Base-by-base conservation (phyloP, 2,797 vertebrate genomes). In the Acanthurus tractus region DNA sequence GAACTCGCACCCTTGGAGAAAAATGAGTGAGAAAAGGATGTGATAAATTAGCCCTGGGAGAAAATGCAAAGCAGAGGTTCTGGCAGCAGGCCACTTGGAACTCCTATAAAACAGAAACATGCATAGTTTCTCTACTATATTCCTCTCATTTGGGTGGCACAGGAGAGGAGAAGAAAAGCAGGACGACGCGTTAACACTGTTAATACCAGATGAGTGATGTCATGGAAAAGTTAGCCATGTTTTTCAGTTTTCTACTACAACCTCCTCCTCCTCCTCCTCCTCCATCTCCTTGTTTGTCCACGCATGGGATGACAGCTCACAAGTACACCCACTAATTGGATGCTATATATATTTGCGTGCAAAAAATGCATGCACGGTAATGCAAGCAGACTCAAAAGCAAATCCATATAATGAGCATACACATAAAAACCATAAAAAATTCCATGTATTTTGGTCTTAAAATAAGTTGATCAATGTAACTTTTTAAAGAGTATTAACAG, bases 201-300 rank as follows among this genome's bases (percentile, higher is more conserved):
- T 90, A 89, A 93, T 90, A 76, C 90, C 89, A 88, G 74, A 85
- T 74, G 77, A 89, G 70, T 91, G 85, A 94, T 92, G 89, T 94
- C 89, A 92, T 95, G 90, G 92, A 94, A 93, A 95, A 89, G 79
- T 84, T 90, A 46, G 69, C 53, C 73, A 58, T 67, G 79, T 83
- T 82, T 84, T 45, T 22, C 58, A 79, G 76, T 61, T 70, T 71
- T 34, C 29, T 34, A 34, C 66, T 72, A 69, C 6, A 74, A 53
- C 10, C 36, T 56, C 62, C 68, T 59, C 40, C 25, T 56, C 62
- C 68, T 59, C 40, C 25, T 29, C 25, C 50, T 55, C 46, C 59
- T 10, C 53, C 58, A 40, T 48, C 63, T 76, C 57, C 50, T 72
- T 74, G 78, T 82, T 85, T 76, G 72, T 77, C 73, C 83, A 76